These are phyloP conservation scores for Kryptopterus vitreolus DNA, from an alignment of 2,797 vertebrate species.

Conservation along the genomic window DNA sequence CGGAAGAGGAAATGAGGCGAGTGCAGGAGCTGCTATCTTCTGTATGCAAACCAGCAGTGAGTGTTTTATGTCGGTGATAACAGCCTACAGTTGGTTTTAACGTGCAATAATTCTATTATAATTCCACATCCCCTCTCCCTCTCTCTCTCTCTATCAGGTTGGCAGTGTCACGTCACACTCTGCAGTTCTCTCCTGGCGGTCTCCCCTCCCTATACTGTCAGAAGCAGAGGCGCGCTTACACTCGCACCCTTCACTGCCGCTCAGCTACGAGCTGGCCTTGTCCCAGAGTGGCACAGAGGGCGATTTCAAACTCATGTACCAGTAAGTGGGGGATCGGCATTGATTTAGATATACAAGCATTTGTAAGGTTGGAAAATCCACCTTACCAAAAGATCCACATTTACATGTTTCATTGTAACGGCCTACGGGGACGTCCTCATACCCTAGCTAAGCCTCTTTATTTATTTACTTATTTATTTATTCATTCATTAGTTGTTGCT, in stretches of 20 bases:
- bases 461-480: no score
- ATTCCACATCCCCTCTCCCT: conserved; percentile 45
- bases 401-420: no score
- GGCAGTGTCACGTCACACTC: conserved; percentile 67
- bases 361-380: background rate
- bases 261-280: conserved; percentile 77
- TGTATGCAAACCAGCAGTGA: conserved; percentile 74
- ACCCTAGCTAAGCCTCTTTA: no score
- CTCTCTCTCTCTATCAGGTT: conserved; percentile 67
- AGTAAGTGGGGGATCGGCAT: conserved; percentile 63
- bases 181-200: conserved; percentile 76
- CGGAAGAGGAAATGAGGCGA: conserved; percentile 70
- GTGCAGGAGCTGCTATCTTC: conserved; percentile 67
- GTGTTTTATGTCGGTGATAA: conserved; percentile 48
- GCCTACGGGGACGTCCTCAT: no score
- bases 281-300: conserved; percentile 77
- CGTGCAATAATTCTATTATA: background rate
- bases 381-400: no score
- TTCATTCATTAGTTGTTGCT: no score
- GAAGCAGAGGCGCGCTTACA: conserved; percentile 63
- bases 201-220: conserved; percentile 57
- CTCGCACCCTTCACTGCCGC: conserved; percentile 63
- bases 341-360: background rate
- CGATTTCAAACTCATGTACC: conserved; percentile 77
- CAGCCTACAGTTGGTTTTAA: background rate